Percentiles rank a stretch among this genome's conserved stretches.
These are phyloP conservation scores for Heliothis peltigera DNA, from an alignment of 2,888 invertebrate species.

Conservation along the genomic window DNA sequence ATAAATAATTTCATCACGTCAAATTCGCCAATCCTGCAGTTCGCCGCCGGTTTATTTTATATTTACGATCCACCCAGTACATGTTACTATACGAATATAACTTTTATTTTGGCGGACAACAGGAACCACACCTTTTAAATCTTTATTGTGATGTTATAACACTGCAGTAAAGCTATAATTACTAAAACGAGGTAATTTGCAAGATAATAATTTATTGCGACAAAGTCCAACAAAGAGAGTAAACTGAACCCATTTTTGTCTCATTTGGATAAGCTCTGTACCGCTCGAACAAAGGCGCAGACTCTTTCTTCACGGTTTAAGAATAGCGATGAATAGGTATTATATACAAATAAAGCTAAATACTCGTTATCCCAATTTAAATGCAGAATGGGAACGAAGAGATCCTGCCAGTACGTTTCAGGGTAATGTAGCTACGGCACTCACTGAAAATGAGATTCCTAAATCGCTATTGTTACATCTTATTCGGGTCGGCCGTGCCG, in stretches of 20 bases:
- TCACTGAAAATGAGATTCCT: conserved; percentile 54
- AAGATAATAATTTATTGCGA: conserved; percentile 1
- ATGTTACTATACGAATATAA: conserved; percentile 39
- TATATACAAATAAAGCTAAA: conserved; percentile 53
- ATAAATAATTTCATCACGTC: conserved; percentile 65
- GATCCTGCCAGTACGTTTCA: conserved; percentile 53
- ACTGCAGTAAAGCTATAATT: background rate
- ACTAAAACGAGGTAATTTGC: conserved; percentile 4
- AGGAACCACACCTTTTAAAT: conserved; percentile 23
- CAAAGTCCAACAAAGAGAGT: background rate
- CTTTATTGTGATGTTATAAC: background rate
- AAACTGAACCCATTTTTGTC: conserved; percentile 6
- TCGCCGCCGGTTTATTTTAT: conserved; percentile 56
- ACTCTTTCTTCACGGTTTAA: conserved; percentile 12
- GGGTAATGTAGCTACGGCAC: conserved; percentile 54
- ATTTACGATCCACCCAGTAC: conserved; percentile 53
- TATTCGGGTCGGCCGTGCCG: conserved; percentile 48
- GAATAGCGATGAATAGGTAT: conserved; percentile 48
- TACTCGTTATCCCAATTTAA: conserved; percentile 45
- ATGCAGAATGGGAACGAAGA: conserved; percentile 42
- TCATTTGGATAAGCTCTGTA: background rate
- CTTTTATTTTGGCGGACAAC: conserved; percentile 61
- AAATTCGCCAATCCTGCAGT: conserved; percentile 62
- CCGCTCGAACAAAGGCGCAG: background rate
- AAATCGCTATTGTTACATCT: conserved; percentile 58